Conservation (phyloP, 2,113 vertebrate genomes). For the Chaetops frenatus region DNA sequence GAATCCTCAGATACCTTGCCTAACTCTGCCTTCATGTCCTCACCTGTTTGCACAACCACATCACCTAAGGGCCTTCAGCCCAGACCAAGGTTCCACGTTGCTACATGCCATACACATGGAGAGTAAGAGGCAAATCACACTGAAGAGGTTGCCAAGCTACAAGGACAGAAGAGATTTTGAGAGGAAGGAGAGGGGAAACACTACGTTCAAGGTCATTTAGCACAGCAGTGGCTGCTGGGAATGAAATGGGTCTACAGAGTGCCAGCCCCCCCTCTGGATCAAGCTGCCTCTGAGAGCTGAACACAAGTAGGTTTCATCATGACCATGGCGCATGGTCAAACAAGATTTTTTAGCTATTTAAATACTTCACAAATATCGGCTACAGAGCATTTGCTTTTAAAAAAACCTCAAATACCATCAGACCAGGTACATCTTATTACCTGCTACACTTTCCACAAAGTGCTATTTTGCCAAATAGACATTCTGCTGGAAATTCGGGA, state of each 20-base stretch:
- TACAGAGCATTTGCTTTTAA: background rate
- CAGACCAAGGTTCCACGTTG: background rate
- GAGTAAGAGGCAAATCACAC: background rate
- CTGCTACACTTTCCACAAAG: background rate
- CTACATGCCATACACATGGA: background rate
- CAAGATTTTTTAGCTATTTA: background rate
- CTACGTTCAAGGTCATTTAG: background rate
- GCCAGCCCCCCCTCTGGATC: background rate
- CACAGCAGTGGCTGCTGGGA: background rate
- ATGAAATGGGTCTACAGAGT: background rate
- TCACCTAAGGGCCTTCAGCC: background rate
- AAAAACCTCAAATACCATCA: background rate
- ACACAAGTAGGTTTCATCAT: background rate
- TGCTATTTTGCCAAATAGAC: background rate
- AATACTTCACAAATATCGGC: background rate
- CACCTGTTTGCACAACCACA: background rate
- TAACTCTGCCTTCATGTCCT: background rate
- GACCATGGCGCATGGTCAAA: background rate
- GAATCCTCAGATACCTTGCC: background rate
- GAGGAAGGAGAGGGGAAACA: background rate
- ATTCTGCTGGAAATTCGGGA: background rate
- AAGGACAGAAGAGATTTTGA: background rate
- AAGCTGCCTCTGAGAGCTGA: background rate
- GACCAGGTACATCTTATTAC: background rate
- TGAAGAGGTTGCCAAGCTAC: background rate